phyloP scores from a whole-genome alignment of 2,888 invertebrate genomes.

The Caenorhabditis becei region DNA sequence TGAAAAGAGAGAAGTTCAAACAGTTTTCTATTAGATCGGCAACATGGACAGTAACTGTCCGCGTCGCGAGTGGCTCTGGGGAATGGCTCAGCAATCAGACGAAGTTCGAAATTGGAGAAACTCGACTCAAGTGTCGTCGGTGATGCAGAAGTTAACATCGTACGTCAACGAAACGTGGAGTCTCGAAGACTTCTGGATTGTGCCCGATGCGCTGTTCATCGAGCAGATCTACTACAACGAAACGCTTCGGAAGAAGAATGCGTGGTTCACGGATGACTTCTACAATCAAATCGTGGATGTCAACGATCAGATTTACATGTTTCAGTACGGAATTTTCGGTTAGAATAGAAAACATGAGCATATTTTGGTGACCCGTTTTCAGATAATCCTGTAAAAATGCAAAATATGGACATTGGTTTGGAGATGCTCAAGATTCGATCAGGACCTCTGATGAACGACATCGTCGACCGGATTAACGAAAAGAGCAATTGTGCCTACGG shows the following conservation, averaged over 20 bases:
- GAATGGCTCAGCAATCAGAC: slow-evolving; percentile 54
- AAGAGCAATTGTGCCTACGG: slow-evolving; percentile 54
- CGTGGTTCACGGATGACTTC: slow-evolving; percentile 62
- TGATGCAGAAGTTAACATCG: slow-evolving; percentile 36
- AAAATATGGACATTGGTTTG: slow-evolving; percentile 64
- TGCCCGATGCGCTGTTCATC: slow-evolving; percentile 62
- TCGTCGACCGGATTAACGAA: slow-evolving; percentile 58
- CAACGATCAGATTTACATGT: slow-evolving; percentile 66
- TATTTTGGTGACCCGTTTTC: not conserved
- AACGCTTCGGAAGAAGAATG: slow-evolving; percentile 33
- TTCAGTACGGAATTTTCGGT: slow-evolving; percentile 69
- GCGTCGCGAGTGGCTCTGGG: slow-evolving; percentile 66
- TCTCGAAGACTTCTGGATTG: slow-evolving; percentile 65
- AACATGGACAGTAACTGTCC: slow-evolving; percentile 65
- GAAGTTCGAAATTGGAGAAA: slow-evolving; percentile 46
- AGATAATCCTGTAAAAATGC: slow-evolving; percentile 59
- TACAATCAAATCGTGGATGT: slow-evolving; percentile 59
- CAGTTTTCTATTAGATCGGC: slow-evolving; percentile 51
- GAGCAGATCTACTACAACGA: slow-evolving; percentile 61
- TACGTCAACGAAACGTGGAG: slow-evolving; percentile 40
- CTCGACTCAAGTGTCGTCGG: slow-evolving; percentile 34
- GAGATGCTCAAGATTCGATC: slow-evolving; percentile 63
- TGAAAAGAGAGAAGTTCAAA: not conserved
- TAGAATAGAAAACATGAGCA: not conserved
- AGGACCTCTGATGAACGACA: slow-evolving; percentile 64